Percentiles rank a stretch among this genome's conserved stretches.
These are phyloP conservation scores for Manis pentadactyla DNA, from an alignment of 2,797 vertebrate species.

Conservation along the genomic window DNA sequence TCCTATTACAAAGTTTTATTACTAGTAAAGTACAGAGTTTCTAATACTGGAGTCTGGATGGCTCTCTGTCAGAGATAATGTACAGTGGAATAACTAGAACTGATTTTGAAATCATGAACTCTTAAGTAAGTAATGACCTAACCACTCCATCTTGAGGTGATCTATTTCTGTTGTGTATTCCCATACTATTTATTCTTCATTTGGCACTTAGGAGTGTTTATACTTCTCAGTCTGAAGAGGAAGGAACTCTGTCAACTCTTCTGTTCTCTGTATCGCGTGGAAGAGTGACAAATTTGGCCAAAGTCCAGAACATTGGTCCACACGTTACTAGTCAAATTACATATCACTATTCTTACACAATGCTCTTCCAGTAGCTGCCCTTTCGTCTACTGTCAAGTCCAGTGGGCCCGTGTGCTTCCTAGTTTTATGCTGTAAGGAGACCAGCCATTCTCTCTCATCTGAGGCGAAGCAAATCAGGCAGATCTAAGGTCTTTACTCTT, in stretches of 20 bases:
- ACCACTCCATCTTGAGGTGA: neutral
- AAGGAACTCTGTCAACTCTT: neutral
- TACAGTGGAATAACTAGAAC: neutral
- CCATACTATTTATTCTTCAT: neutral
- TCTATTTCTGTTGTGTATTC: neutral
- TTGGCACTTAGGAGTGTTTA: constrained; percentile 23
- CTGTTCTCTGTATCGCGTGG: neutral
- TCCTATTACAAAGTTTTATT: neutral
- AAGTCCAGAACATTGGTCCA: neutral
- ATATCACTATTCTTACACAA: neutral
- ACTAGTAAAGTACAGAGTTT: neutral
- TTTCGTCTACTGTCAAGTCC: neutral
- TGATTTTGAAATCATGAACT: neutral
- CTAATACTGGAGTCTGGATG: neutral
- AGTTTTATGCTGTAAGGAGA: neutral
- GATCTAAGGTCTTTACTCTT: neutral
- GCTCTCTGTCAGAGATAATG: neutral
- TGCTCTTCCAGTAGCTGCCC: neutral
- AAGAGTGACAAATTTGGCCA: neutral
- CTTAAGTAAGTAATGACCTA: neutral
- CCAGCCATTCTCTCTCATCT: neutral
- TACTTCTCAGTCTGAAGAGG: neutral
- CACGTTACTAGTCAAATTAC: neutral
- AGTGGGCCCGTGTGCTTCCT: neutral
- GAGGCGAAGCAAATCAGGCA: neutral